Conservation (phyloP, 2,797 vertebrate species). For the Xenops minutus region DNA sequence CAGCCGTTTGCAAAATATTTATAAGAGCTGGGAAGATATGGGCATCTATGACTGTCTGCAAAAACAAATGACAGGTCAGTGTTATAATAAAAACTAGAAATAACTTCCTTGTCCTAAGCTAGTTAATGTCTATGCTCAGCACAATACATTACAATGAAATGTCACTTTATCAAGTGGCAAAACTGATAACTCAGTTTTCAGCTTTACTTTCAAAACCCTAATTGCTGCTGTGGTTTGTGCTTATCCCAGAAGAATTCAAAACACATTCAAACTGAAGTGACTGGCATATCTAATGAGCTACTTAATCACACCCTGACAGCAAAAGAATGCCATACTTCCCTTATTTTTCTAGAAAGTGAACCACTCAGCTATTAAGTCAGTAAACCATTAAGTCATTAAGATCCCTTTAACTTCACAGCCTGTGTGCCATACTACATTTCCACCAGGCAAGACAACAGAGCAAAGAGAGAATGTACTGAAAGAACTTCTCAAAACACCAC, state of each 20-base stretch:
- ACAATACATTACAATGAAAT: background rate
- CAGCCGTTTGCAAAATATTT: conserved; percentile 82
- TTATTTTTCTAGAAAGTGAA: background rate
- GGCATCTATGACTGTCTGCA: conserved; percentile 82
- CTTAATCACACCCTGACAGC: background rate
- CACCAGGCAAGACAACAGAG: background rate
- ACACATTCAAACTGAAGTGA: background rate
- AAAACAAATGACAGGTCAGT: conserved; percentile 9
- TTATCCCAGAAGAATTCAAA: background rate
- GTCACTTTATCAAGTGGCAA: background rate
- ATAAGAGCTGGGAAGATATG: conserved; percentile 84
- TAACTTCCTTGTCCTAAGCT: background rate
- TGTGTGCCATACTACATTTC: background rate
- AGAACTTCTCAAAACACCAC: background rate
- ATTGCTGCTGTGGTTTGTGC: background rate
- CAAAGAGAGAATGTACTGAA: background rate
- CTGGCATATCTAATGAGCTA: background rate
- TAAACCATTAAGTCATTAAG: background rate
- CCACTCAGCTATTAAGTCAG: background rate
- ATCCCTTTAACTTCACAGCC: background rate
- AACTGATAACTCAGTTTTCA: background rate
- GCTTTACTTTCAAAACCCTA: background rate
- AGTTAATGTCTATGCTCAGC: background rate
- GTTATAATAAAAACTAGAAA: background rate
- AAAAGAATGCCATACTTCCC: background rate